Percentiles rank a stretch among this genome's conserved stretches.
phyloP scores from a whole-genome alignment of 2,888 invertebrate species.

The Nymphalis c-album region DNA sequence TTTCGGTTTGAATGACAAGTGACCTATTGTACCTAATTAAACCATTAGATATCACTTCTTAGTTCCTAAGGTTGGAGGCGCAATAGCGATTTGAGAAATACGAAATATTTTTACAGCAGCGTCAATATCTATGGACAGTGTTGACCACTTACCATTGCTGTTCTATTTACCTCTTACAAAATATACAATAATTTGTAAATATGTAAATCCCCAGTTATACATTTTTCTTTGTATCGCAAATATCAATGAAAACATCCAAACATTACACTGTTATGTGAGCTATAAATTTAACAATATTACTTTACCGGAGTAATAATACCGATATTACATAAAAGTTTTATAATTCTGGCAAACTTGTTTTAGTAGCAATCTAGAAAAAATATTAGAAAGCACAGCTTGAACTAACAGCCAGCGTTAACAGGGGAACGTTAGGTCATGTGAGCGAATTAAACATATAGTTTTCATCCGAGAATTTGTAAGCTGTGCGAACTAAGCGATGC shows the following conservation, averaged over 20 bases:
- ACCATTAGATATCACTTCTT: too few species aligned
- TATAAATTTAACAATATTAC: constrained; percentile 26
- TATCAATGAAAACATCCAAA: constrained; percentile 1
- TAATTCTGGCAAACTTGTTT: constrained; percentile 29
- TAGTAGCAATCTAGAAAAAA: constrained; percentile 33
- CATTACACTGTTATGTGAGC: constrained; percentile 9
- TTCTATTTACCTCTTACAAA: too few species aligned
- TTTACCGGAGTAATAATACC: constrained; percentile 23
- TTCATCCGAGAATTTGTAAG: constrained; percentile 62
- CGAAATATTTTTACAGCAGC: too few species aligned
- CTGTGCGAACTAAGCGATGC: constrained; percentile 64
- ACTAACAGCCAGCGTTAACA: constrained; percentile 38
- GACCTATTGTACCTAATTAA: too few species aligned
- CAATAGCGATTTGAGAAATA: too few species aligned
- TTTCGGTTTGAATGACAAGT: too few species aligned
- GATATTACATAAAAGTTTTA: constrained; percentile 33
- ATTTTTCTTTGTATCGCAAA: neutral
- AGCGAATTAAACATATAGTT: constrained; percentile 54
- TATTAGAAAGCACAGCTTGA: constrained; percentile 44
- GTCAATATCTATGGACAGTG: too few species aligned
- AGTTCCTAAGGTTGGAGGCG: too few species aligned
- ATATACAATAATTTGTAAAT: too few species aligned
- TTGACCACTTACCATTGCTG: too few species aligned
- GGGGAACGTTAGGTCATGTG: constrained; percentile 29
- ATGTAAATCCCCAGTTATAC: neutral